Evolutionary conservation across 1,140 invertebrate genomes (phyloP), one percentile per base, ranked within the genome.

Genomic region (Psilanteris sp.): DNA sequence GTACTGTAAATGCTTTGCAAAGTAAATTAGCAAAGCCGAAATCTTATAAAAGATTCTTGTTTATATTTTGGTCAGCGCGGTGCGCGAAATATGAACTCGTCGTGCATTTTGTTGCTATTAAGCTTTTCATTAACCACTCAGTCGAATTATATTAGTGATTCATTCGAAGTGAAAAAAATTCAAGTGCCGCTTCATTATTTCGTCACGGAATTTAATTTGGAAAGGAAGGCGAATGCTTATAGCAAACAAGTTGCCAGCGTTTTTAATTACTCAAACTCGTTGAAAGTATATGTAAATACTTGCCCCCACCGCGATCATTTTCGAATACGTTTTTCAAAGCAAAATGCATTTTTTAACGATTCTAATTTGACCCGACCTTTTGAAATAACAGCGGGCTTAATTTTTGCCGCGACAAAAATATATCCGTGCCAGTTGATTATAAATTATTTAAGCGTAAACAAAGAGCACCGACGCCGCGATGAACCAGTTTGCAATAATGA

Each of bases 41-140:
- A 67, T 61, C 71, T 67, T 73, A 59, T 48, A 67, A 67, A 61
- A 52, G 31, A 31, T n/a, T n/a, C n/a, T 39, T 26, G 54, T 59
- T 66, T 46, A 54, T 32, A 37, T 44, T 72, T 55, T 13, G 37
- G 4, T 29, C 14, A 71, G 31, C 36, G 31, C 31, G 36, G 16
- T 26, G 44, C 41, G 4, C n/a, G 27, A 27, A 59, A 59, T 43
- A 59, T 29, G 39, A 64, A 32, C 34, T 41, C 37, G 27, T 34
- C 27, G 32, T 52, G 22, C 48, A 36, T 29, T 52, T 11, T 66
- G 29, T 46, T n/a, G n/a, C n/a, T 27, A 39, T 67, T 46, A 55
- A 67, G 41, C 50, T 68, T 68, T 68, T 57, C 64, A 57, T 68
- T 57, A 57, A 68, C 43, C 20, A 57, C 41, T 55, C 39, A 11